These are phyloP conservation scores for Callyntrura sp. DNA, from an alignment of 2,888 invertebrate genomes.

Conservation along the genomic window DNA sequence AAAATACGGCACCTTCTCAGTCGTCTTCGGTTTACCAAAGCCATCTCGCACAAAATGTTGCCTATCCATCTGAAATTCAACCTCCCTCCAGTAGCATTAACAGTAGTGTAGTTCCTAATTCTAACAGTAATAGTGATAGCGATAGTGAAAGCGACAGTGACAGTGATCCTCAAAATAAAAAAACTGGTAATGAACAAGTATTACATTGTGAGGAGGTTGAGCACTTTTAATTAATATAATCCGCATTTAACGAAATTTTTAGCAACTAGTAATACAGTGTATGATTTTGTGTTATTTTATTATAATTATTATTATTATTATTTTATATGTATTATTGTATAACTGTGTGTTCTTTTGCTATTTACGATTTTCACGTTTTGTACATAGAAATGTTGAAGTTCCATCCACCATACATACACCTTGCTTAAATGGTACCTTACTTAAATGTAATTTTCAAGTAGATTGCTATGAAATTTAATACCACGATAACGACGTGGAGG, in stretches of 20 bases:
- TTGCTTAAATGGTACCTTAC: not conserved
- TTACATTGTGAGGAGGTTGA: slow-evolving; percentile 86
- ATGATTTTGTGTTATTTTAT: not conserved
- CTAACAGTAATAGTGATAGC: slow-evolving; percentile 27
- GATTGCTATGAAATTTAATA: not conserved
- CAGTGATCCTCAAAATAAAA: slow-evolving; percentile 30
- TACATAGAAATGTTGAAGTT: not conserved
- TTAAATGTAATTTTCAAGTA: not conserved
- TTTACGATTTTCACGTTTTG: not conserved
- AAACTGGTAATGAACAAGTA: slow-evolving; percentile 85
- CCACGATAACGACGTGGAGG: not conserved
- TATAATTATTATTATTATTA: not conserved
- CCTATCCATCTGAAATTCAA: not conserved
- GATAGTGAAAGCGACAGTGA: slow-evolving; percentile 47
- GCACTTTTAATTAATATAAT: too few relatives aligned
- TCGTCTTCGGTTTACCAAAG: not conserved
- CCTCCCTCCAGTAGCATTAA: not conserved
- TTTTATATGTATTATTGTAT: too few relatives aligned
- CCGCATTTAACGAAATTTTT: too few relatives aligned
- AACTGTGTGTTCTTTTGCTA: not conserved
- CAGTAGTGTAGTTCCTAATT: slow-evolving; percentile 38
- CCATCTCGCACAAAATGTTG: not conserved
- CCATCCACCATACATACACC: not conserved
- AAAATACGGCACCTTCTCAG: not conserved
- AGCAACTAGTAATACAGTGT: too few relatives aligned